Conservation (phyloP, 2,797 vertebrate genomes). For the Sebastes reedi region DNA sequence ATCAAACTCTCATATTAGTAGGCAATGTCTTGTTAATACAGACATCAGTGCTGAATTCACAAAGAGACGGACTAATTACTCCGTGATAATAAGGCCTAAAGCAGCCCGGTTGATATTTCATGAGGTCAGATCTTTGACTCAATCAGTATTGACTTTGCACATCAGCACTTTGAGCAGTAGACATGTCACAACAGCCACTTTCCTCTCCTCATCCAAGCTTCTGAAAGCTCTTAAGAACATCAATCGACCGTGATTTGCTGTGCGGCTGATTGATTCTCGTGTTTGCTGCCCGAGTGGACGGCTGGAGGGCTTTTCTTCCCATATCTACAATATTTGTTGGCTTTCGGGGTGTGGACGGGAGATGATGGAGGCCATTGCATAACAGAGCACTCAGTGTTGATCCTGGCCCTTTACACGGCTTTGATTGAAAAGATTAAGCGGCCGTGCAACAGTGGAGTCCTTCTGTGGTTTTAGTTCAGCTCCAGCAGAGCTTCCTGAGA, state of each 20-base stretch:
- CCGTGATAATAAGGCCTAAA: neutral
- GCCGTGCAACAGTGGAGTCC: slow-evolving; percentile 13
- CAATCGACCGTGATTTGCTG: slow-evolving; percentile 52
- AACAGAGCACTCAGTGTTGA: slow-evolving; percentile 38
- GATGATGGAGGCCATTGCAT: slow-evolving; percentile 25
- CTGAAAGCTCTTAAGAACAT: slow-evolving; percentile 61
- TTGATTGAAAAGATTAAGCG: slow-evolving; percentile 64
- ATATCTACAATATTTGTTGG: slow-evolving; percentile 21
- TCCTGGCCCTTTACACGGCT: slow-evolving; percentile 32
- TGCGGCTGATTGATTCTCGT: slow-evolving; percentile 58
- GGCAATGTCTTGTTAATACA: neutral
- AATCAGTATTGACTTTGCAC: slow-evolving; percentile 47
- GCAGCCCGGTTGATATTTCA: slow-evolving; percentile 28
- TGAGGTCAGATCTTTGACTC: slow-evolving; percentile 39
- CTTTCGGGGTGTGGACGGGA: slow-evolving; percentile 11
- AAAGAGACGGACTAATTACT: slow-evolving; percentile 28
- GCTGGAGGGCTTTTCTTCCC: slow-evolving; percentile 11
- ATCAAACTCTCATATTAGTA: neutral
- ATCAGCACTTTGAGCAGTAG: slow-evolving; percentile 11
- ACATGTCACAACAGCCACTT: slow-evolving; percentile 18
- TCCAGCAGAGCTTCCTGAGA: slow-evolving; percentile 46
- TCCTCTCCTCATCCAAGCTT: slow-evolving; percentile 31
- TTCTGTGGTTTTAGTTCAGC: slow-evolving; percentile 31
- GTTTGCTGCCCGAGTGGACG: slow-evolving; percentile 16
- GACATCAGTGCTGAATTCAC: slow-evolving; percentile 3